A percentile compares a stretch with the other conserved stretches of the same genome.
These are phyloP conservation scores for Corythoichthys haematopterus DNA, from an alignment of 2,113 vertebrate species.

Conservation along the genomic window DNA sequence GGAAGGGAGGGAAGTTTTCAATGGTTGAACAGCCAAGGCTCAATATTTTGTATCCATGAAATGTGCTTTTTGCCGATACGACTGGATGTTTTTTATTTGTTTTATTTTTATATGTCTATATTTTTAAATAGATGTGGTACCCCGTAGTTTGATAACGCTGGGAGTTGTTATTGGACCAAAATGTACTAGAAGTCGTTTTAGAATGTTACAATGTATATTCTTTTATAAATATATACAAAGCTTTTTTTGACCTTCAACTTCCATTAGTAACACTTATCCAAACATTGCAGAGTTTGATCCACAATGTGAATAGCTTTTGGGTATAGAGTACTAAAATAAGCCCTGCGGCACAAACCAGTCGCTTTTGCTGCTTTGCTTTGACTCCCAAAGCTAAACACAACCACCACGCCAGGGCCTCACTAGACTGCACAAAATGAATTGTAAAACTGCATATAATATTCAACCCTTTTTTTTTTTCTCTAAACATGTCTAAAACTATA, in stretches of 20 bases:
- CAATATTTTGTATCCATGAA: constrained; percentile 57
- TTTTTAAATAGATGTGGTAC: constrained; percentile 41
- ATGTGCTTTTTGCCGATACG: constrained; percentile 46
- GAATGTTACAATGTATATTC: background rate
- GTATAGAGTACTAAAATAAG: background rate
- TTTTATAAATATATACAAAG: background rate
- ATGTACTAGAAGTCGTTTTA: constrained; percentile 26
- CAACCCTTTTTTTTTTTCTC: background rate
- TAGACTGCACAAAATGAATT: background rate
- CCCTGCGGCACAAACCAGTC: background rate
- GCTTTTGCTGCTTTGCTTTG: background rate
- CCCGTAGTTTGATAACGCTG: constrained; percentile 33
- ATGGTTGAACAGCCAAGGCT: constrained; percentile 40
- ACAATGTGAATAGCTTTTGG: constrained; percentile 13
- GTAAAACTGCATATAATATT: background rate
- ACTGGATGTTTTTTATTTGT: constrained; percentile 35
- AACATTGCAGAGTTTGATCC: constrained; percentile 6
- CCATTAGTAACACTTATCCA: background rate
- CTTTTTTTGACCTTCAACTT: constrained; percentile 20
- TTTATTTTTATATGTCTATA: constrained; percentile 50
- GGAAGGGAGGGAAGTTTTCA: constrained; percentile 42
- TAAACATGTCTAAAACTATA: background rate
- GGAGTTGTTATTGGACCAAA: constrained; percentile 51
- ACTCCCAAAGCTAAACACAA: background rate
- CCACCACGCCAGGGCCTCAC: background rate